Evolutionary conservation across 2,888 invertebrate species (phyloP).

Genomic region (Pasiphila rectangulata): DNA sequence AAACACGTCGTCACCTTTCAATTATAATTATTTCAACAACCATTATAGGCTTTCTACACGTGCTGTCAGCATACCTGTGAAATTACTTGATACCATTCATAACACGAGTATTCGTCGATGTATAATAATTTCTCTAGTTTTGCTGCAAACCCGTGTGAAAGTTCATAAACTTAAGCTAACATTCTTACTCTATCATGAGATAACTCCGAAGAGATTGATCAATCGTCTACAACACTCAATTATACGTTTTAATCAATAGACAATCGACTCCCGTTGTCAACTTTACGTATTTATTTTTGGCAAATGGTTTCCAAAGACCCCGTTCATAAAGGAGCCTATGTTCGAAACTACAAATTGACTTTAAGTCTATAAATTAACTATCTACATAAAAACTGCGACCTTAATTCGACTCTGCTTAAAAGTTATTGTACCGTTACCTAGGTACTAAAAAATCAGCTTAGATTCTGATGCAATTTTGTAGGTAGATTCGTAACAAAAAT

Average conservation of each 20-base stretch:
- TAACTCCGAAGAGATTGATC: slow-evolving; percentile 57
- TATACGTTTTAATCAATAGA: slow-evolving; percentile 47
- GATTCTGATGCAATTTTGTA: slow-evolving; percentile 7
- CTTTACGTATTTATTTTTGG: slow-evolving; percentile 73
- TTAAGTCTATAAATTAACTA: slow-evolving; percentile 66
- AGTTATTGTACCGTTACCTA: slow-evolving; percentile 19
- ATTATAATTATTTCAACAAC: slow-evolving; percentile 64
- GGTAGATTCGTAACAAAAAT: slow-evolving; percentile 17
- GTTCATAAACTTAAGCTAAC: slow-evolving; percentile 55
- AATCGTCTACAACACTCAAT: slow-evolving; percentile 60
- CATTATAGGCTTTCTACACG: slow-evolving; percentile 47
- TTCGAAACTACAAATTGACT: slow-evolving; percentile 58
- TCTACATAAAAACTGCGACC: slow-evolving; percentile 48
- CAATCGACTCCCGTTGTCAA: slow-evolving; percentile 44
- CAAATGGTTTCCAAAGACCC: slow-evolving; percentile 62
- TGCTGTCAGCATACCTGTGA: slow-evolving; percentile 9
- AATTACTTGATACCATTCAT: not conserved
- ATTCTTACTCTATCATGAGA: slow-evolving; percentile 67
- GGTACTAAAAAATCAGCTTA: slow-evolving; percentile 9
- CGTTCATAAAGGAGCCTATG: slow-evolving; percentile 51
- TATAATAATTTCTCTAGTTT: slow-evolving; percentile 1
- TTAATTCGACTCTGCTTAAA: slow-evolving; percentile 21
- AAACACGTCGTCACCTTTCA: slow-evolving; percentile 52
- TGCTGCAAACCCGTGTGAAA: slow-evolving; percentile 13
- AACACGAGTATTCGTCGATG: not conserved